Evolutionary conservation across 2,888 invertebrate species (phyloP), one percentile per base, ranked within the genome.

Genomic region (Hipparchia semele): DNA sequence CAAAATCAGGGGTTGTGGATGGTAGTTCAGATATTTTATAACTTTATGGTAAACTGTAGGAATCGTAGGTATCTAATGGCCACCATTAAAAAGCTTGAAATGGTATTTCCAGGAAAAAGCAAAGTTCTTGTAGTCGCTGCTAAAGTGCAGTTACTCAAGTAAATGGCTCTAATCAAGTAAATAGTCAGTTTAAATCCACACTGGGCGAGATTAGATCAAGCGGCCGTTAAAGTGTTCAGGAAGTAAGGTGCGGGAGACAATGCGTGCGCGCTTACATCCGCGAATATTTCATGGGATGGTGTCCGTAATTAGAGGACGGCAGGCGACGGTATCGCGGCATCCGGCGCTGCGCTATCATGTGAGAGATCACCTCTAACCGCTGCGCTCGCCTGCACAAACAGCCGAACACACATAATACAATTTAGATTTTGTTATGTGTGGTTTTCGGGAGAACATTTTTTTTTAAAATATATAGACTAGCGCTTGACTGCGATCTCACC

Each of bases 281-380:
- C 82, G 83, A 84, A 84, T 84, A 85, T 82, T 83, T 84, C 81
- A 83, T 83, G 84, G 82, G 84, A 86, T 86, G 84, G 84, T 84
- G 87, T 83, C 86, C 81, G 89, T 90, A 92, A 92, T 92, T 92
- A 92, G 90, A 86, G 86, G 85, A 84, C 85, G 80, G 85, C 83
- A 83, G 82, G 84, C 82, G 86, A 85, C 86, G 86, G 81, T 90
- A 90, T 89, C 90, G 82, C 80, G 75, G 83, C 83, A 87, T 87
- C 86, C 86, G 86, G 86, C 85, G 88, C 84, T 85, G 81, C 85
- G 75, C 80, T 89, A 91, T 91, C 91, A 85, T 88, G 88, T 91
- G 91, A 88, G 91, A 92, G 89, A 92, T 91, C 91, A 83, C 74
- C 74, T 53, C 65, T 62, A 65, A 79, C 80, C 76, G 68, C 70